Conservation (phyloP, 2,113 vertebrate species). For the Calidris pygmaea region DNA sequence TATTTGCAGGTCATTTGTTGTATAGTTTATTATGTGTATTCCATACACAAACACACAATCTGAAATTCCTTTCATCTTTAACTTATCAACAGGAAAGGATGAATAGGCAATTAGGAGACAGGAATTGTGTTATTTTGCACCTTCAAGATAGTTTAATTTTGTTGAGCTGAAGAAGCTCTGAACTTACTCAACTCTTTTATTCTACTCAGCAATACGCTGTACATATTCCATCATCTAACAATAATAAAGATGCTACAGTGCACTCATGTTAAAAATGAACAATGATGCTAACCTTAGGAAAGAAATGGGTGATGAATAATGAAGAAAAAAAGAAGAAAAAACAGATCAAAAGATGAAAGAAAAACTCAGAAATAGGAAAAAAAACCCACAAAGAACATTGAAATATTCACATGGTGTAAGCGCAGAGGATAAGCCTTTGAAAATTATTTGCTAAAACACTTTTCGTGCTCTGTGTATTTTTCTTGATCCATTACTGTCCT, state of each 20-base stretch:
- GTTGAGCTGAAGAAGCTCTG: neutral
- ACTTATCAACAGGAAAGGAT: neutral
- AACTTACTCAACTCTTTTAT: neutral
- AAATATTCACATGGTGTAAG: neutral
- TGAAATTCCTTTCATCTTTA: neutral
- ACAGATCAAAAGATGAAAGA: neutral
- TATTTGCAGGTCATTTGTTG: neutral
- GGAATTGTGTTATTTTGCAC: neutral
- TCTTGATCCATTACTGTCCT: neutral
- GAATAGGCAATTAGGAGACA: neutral
- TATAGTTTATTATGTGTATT: neutral
- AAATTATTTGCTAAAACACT: neutral
- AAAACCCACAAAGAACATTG: neutral
- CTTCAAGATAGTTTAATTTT: neutral
- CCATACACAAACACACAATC: neutral
- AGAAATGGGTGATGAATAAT: neutral
- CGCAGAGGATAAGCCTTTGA: neutral
- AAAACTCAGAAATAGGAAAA: neutral
- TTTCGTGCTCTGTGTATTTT: neutral
- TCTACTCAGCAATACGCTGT: neutral
- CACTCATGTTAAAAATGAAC: neutral
- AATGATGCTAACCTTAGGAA: neutral
- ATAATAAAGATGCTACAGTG: neutral
- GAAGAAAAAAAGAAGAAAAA: neutral
- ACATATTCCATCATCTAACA: neutral